These are phyloP conservation scores for Hippocampus comes DNA, from an alignment of 2,113 vertebrate species.

Conservation along the genomic window DNA sequence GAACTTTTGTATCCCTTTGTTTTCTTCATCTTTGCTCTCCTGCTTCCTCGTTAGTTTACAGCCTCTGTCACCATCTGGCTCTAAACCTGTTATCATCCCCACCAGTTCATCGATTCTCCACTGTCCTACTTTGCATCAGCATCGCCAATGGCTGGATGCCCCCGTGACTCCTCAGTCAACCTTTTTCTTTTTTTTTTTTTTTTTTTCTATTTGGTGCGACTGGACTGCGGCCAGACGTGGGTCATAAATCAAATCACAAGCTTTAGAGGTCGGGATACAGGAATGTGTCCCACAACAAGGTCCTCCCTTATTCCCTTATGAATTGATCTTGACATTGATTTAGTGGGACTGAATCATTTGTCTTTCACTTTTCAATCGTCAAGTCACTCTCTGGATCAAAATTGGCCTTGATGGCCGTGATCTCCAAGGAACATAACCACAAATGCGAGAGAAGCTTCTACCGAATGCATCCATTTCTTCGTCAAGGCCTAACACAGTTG, in stretches of 20 bases:
- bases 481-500: neutral
- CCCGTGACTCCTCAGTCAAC: conserved; percentile 19
- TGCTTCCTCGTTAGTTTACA: neutral
- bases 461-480: neutral
- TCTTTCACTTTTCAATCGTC: neutral
- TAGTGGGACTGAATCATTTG: conserved; percentile 2
- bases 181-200: conserved; percentile 27
- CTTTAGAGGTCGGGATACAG: conserved; percentile 16
- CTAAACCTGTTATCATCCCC: neutral
- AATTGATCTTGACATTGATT: conserved; percentile 16
- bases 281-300: conserved; percentile 20
- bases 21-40: neutral
- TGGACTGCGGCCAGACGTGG: conserved; percentile 39
- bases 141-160: neutral
- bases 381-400: neutral
- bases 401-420: neutral
- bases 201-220: conserved; percentile 36
- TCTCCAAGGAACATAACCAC: neutral
- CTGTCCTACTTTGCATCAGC: conserved; percentile 10
- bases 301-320: conserved; percentile 9
- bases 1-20: neutral
- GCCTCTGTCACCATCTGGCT: neutral
- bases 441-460: neutral
- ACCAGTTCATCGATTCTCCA: conserved; percentile 18
- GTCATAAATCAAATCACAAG: conserved; percentile 53